A percentile compares a stretch with the other conserved stretches of the same genome.
phyloP scores from a whole-genome alignment of 1,140 invertebrate species.

The Trissolcus basalis region DNA sequence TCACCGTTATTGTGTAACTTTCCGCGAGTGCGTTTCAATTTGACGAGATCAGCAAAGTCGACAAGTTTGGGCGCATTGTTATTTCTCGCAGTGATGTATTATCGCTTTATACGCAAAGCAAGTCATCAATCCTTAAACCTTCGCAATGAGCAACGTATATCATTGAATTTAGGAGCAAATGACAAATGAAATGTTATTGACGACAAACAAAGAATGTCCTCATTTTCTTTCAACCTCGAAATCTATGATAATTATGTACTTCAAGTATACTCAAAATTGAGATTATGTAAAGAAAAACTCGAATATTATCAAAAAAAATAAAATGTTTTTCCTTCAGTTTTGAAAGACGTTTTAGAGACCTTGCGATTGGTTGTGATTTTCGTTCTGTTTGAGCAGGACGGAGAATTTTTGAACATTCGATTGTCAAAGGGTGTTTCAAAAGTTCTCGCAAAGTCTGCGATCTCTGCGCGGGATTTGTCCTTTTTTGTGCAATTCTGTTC shows the following conservation, averaged over 20 bases:
- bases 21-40: conserved; percentile 23
- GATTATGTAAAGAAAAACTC: not conserved
- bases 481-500: conserved; percentile 45
- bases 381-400: too few relatives aligned
- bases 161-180: conserved; percentile 42
- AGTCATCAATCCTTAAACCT: conserved; percentile 48
- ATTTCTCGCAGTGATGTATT: conserved; percentile 51
- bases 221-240: conserved; percentile 39
- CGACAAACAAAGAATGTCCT: conserved; percentile 18
- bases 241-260: conserved; percentile 25
- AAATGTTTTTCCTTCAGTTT: too few relatives aligned
- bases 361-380: too few relatives aligned
- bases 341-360: too few relatives aligned
- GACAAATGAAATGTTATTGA: conserved; percentile 38
- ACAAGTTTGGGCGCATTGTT: conserved; percentile 21
- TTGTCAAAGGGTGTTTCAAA: too few relatives aligned
- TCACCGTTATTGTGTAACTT: conserved; percentile 39
- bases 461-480: conserved; percentile 3
- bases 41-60: not conserved
- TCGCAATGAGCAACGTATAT: conserved; percentile 52
- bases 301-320: too few relatives aligned
- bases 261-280: conserved; percentile 11
- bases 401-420: too few relatives aligned
- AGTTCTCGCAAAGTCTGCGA: too few relatives aligned
- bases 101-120: conserved; percentile 52